phyloP scores from a whole-genome alignment of 1,140 invertebrate species.

The Pseudoatta argentina region DNA sequence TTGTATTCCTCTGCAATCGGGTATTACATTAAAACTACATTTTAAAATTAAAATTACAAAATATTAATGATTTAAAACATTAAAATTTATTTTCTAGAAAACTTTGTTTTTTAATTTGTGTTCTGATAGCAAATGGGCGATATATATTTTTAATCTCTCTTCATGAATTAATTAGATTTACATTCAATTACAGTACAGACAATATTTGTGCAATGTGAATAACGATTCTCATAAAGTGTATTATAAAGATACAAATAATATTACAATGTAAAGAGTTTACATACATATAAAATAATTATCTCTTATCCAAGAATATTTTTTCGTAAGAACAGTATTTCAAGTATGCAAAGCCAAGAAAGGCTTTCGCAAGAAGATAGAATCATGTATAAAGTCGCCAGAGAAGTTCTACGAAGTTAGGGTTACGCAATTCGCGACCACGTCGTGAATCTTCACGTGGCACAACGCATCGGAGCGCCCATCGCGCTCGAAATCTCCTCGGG shows the following conservation, averaged over 20 bases:
- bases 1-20: too few relatives aligned
- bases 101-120: too few relatives aligned
- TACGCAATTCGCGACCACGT: constrained; percentile 58
- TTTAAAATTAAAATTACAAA: too few relatives aligned
- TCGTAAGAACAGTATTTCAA: not conserved
- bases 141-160: not conserved
- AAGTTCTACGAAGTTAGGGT: constrained; percentile 64
- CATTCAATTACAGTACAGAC: not conserved
- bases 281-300: not conserved
- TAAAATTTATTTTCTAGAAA: too few relatives aligned
- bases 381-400: not conserved
- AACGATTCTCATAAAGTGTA: not conserved
- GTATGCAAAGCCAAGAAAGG: not conserved
- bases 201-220: not conserved
- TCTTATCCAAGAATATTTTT: not conserved
- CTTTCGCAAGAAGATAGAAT: not conserved
- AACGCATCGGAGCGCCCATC: constrained; percentile 16
- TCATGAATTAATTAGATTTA: not conserved
- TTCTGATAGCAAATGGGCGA: too few relatives aligned
- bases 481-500: constrained; percentile 13
- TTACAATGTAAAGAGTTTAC: not conserved
- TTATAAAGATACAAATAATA: constrained; percentile 1
- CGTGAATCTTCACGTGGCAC: constrained; percentile 27
- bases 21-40: too few relatives aligned
- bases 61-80: too few relatives aligned